phyloP scores from a whole-genome alignment of 2,888 invertebrate genomes.

The Drosophila suboccidentalis region DNA sequence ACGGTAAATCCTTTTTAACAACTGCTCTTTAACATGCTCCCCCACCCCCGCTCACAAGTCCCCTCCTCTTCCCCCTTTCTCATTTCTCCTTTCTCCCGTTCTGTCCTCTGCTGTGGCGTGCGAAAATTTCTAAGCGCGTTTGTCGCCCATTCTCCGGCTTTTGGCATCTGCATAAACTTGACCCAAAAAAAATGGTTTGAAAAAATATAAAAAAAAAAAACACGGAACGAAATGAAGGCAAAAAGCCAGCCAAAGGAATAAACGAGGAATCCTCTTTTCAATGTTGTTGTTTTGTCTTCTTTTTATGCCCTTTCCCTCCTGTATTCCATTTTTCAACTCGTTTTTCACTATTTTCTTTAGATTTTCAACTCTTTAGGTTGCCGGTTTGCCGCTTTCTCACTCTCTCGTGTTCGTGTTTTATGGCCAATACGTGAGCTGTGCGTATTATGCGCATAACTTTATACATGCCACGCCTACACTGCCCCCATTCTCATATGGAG shows the following conservation, averaged over 20 bases:
- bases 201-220: slow-evolving; percentile 21
- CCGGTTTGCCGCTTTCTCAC: neutral
- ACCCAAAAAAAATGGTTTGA: slow-evolving; percentile 61
- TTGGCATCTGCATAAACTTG: slow-evolving; percentile 79
- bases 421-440: slow-evolving; percentile 76
- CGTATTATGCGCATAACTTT: slow-evolving; percentile 78
- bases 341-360: slow-evolving; percentile 61
- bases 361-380: slow-evolving; percentile 65
- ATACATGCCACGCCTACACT: slow-evolving; percentile 51
- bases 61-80: no score
- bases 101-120: slow-evolving; percentile 38
- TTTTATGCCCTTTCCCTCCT: neutral
- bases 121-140: slow-evolving; percentile 73
- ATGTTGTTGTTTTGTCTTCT: slow-evolving; percentile 42
- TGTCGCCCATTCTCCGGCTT: slow-evolving; percentile 54
- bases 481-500: neutral
- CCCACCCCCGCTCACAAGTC: slow-evolving; percentile 2
- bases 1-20: slow-evolving; percentile 81
- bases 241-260: slow-evolving; percentile 47
- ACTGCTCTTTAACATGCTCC: slow-evolving; percentile 78
- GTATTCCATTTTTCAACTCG: slow-evolving; percentile 9
- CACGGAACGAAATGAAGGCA: slow-evolving; percentile 39
- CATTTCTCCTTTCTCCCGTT: neutral
- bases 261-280: slow-evolving; percentile 59
- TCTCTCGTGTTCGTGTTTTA: slow-evolving; percentile 55